Base-by-base conservation (phyloP, 2,888 invertebrate species). In the Adelognathus sp. region DNA sequence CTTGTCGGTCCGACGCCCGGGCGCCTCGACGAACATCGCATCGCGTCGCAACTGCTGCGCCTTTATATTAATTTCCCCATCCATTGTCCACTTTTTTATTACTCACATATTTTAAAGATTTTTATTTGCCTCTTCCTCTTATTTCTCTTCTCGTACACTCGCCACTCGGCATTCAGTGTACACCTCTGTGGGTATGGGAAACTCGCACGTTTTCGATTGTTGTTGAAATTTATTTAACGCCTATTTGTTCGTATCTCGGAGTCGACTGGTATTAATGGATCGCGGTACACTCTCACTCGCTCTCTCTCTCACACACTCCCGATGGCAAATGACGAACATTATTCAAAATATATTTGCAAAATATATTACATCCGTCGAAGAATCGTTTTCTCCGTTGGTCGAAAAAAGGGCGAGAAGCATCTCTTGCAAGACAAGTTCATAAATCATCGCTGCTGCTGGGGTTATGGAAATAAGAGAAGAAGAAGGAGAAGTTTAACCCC, bases 11-110 rank as follows among this genome's bases (percentile, higher is more conserved):
- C 36, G 46, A 63, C 63, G 56, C 46, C 63, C 36, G 81, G 83
- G 63, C 60, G 78, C 73, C 64, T 60, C 31, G 63, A 72, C 36
- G 72, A 71, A 24, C 18, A 72, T 18, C 56, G 56, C n/a, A n/a
- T 52, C 71, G 21, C 58, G 50, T 64, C 58, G 39, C 70, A 52
- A 66, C 56, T 11, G 61, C 54, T 69, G 44, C 88, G 84, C 85
- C 88, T 88, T 86, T 84, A 90, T 90, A 90, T 90, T 90, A 90
- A 90, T 90, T 90, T 89, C 86, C 86, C 84, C 85, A 84, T 83
- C 85, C 86, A 90, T 90, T 90, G 89, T 90, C 88, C 90, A 86
- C n/a, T 85, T 85, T 89, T 78, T 90, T 90, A 89, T 90, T 89
- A 87, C 88, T 85, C 84, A 84, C 89, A 89, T 90, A 90, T 89